phyloP scores from a whole-genome alignment of 2,797 vertebrate species.

The Toxotes lorentzi region DNA sequence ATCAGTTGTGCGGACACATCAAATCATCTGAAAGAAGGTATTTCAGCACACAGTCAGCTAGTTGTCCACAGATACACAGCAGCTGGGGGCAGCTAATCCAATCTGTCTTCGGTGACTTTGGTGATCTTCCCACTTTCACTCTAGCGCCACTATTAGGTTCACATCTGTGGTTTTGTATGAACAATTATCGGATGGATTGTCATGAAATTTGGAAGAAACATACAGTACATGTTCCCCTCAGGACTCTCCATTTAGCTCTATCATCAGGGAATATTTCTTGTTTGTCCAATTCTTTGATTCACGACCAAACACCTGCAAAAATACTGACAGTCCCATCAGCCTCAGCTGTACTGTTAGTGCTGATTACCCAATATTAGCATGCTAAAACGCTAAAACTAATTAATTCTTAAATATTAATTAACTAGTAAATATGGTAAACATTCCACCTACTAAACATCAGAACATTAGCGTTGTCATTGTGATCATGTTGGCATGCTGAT shows the following conservation, averaged over 20 bases:
- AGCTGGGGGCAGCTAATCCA: not conserved
- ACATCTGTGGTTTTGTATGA: no score
- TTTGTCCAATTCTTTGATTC: not conserved
- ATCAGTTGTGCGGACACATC: not conserved
- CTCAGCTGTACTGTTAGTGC: not conserved
- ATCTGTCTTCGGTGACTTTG: not conserved
- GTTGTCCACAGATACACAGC: not conserved
- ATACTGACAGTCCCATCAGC: not conserved
- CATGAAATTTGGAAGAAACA: no score
- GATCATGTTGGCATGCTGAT: not conserved
- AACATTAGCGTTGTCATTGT: not conserved
- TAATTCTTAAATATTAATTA: no score
- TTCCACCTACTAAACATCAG: not conserved
- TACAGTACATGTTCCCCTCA: not conserved
- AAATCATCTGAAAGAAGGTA: not conserved
- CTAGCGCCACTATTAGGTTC: no score
- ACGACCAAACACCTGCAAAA: not conserved
- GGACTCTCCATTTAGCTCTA: not conserved
- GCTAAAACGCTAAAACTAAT: not conserved
- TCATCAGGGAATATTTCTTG: not conserved
- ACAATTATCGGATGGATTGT: no score
- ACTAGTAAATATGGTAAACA: not conserved
- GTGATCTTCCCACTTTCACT: no score
- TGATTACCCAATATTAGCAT: not conserved
- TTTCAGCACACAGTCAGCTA: not conserved